Evolutionary conservation across 2,797 vertebrate genomes (phyloP), one percentile per base, ranked within the genome.

Genomic region (Antennarius maculatus): DNA sequence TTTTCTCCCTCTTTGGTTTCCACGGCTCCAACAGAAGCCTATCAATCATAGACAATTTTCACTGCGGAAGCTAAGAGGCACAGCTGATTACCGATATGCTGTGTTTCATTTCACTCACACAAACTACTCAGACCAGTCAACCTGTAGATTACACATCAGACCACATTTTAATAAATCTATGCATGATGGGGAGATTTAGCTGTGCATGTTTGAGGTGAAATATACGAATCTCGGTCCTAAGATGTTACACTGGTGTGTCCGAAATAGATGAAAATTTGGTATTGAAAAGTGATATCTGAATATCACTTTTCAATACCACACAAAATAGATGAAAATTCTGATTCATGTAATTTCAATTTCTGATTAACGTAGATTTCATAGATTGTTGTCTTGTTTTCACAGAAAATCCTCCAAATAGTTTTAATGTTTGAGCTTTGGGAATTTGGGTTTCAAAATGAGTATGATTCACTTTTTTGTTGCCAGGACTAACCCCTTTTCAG

Each of bases 31-130:
- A 16, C 46, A 69, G 50, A 82, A 55, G 51, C 37, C 39, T 71
- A 66, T 80, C 81, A 80, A 15, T 83, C 69, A 75, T 2, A 51
- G 45, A 37, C 69, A 54, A 11, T 65, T 75, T 70, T 54, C 64
- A 66, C 67, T 47, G 58, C 66, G 62, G 61, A 56, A 69, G 61
- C 23, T 7, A 51, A 67, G 47, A 71, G 53, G 54, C 55, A 76
- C 34, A 37, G 42, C 42, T 39, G 15, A 48, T 43, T 41, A 17
- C 16, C 41, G 69, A 56, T 54, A 56, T 10, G 3, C 1, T 58
- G 48, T 28, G 12, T 39, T 34, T 34, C 51, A 46, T 46, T 31
- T 51, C 18, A 28, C 28, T 17, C 6, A 55, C 17, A 7, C 28
- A 52, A 18, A 29, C 31, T 16, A 12, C 18, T 68, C 7, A 51